A percentile compares a stretch with the other conserved stretches of the same genome.
These are phyloP conservation scores for Rhinolophus ferrumequinum DNA, from an alignment of 2,113 vertebrate genomes.

Conservation along the genomic window DNA sequence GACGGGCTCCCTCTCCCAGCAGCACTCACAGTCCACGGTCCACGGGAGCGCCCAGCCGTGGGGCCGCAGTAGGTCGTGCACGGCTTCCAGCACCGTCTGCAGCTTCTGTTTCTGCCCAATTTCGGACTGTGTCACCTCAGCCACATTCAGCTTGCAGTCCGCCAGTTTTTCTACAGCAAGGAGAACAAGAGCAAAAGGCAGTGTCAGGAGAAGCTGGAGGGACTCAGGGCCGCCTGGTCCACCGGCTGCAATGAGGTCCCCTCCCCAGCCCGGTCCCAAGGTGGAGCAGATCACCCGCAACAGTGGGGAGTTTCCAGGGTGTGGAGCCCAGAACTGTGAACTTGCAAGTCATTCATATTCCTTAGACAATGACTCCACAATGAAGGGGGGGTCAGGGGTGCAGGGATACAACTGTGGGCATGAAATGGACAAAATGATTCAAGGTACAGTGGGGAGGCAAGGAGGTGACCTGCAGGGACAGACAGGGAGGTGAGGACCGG, in stretches of 20 bases:
- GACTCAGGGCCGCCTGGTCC: neutral
- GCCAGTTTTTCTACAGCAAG: constrained; percentile 92
- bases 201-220: neutral
- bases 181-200: neutral
- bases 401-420: neutral
- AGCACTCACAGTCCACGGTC: constrained; percentile 94
- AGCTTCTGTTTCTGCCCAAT: constrained; percentile 98
- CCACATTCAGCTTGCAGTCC: constrained; percentile 93
- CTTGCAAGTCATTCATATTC: neutral
- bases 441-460: accelerated
- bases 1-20: accelerated
- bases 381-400: accelerated
- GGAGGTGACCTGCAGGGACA: accelerated
- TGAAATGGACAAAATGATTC: accelerated
- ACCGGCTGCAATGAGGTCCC: accelerated
- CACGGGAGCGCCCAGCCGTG: constrained; percentile 94
- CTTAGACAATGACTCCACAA: neutral
- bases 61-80: constrained; percentile 92
- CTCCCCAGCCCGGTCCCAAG: accelerated
- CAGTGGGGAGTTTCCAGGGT: accelerated
- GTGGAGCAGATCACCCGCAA: accelerated
- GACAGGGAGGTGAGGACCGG: accelerated
- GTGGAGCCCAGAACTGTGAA: neutral
- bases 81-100: constrained; percentile 94
- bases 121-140: constrained; percentile 97